Percentiles rank a stretch among this genome's conserved stretches.
Evolutionary conservation across 2,797 vertebrate genomes (phyloP).

Genomic region (Sparus aurata): DNA sequence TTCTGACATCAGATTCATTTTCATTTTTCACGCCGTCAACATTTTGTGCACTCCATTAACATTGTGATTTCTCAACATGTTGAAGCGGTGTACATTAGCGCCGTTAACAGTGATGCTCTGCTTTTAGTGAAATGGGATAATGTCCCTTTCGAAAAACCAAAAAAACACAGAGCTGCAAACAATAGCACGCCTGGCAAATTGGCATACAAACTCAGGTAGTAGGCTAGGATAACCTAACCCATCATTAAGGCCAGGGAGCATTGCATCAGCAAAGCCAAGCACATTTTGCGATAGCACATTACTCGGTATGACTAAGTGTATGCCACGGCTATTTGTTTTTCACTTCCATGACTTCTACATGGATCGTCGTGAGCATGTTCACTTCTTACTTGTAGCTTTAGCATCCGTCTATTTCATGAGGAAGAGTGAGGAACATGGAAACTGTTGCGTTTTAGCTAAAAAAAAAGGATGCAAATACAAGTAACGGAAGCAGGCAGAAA

Average conservation of each 20-base stretch:
- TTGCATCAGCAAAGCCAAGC: neutral
- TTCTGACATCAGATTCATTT: slow-evolving; percentile 17
- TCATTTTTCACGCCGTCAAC: slow-evolving; percentile 21
- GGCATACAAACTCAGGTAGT: neutral
- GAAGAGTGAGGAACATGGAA: no score
- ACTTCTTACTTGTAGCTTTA: no score
- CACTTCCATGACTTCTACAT: neutral
- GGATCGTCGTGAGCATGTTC: no score
- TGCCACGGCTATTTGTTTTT: no score
- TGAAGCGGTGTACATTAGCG: neutral
- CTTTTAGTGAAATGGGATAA: neutral
- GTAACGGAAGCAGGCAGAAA: no score
- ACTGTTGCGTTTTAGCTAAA: no score
- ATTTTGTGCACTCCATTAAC: neutral
- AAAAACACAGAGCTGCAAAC: neutral
- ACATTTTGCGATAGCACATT: neutral
- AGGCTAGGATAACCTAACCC: no score
- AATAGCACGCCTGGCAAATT: neutral
- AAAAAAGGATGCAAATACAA: no score
- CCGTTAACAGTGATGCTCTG: neutral
- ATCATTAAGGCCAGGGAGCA: no score
- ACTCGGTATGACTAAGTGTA: neutral
- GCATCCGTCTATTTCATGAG: no score
- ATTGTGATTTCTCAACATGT: neutral
- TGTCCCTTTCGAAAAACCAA: neutral